Percentiles rank a stretch among this genome's conserved stretches.
Evolutionary conservation across 2,888 invertebrate genomes (phyloP).

Genomic region (Linnaemya vulpina): DNA sequence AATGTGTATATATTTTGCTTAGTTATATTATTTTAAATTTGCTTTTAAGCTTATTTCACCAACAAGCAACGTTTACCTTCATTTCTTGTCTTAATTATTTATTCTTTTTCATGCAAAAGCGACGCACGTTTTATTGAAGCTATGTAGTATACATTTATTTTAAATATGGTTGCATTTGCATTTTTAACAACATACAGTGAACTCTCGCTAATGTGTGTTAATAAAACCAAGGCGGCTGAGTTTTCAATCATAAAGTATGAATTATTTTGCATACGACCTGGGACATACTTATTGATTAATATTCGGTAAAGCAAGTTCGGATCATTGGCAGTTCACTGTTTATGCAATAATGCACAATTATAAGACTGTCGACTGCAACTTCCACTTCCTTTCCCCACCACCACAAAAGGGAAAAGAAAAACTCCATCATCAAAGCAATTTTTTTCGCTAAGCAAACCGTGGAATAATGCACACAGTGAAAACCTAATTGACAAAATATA

Average conservation of each 20-base stretch:
- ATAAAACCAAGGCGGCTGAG: too few relatives aligned
- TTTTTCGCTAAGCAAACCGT: not conserved
- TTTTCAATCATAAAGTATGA: too few relatives aligned
- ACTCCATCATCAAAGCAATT: constrained; percentile 3
- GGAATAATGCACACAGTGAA: not conserved
- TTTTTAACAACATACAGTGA: not conserved
- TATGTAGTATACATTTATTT: not conserved
- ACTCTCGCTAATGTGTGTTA: too few relatives aligned
- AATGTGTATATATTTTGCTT: too few relatives aligned
- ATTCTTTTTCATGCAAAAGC: not conserved
- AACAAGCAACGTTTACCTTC: not conserved
- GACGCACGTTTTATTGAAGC: not conserved
- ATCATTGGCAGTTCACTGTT: not conserved
- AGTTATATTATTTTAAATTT: too few relatives aligned
- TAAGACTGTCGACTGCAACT: constrained; percentile 34
- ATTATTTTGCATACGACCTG: too few relatives aligned
- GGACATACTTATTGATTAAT: not conserved
- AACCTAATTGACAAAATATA: constrained; percentile 27
- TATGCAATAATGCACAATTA: not conserved
- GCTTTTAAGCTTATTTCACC: too few relatives aligned
- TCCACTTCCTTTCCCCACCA: constrained; percentile 13
- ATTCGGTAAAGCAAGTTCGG: not conserved
- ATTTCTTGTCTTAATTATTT: not conserved
- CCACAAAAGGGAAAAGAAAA: not conserved
- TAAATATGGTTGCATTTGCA: not conserved